A percentile compares a stretch with the other conserved stretches of the same genome.
Conservation (phyloP, 2,797 vertebrate species). For the Morelia viridis region DNA sequence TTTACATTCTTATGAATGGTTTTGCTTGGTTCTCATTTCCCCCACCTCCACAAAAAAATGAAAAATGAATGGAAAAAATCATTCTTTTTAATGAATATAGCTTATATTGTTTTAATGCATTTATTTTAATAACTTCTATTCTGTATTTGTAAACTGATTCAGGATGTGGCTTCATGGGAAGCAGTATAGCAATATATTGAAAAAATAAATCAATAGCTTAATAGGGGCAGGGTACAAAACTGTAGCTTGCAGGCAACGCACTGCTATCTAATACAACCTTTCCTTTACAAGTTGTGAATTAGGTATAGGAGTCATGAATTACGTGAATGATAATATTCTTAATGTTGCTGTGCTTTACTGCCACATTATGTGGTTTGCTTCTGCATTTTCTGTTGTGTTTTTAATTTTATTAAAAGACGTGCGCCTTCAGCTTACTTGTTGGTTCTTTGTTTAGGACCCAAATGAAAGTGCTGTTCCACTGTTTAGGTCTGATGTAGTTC, state of each 20-base stretch:
- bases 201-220: not conserved
- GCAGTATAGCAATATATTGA: not conserved
- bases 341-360: not conserved
- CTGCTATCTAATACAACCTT: not conserved
- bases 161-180: not conserved
- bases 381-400: not conserved
- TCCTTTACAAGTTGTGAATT: not conserved
- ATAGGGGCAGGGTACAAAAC: not conserved
- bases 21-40: not conserved
- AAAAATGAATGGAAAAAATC: not conserved
- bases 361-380: not conserved
- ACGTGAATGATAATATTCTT: not conserved
- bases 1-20: not conserved
- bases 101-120: not conserved
- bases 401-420: not conserved
- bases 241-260: not conserved
- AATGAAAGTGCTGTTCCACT: conserved; percentile 75
- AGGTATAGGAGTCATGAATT: not conserved
- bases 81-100: not conserved
- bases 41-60: not conserved
- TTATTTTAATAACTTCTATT: not conserved
- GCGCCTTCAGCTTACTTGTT: not conserved
- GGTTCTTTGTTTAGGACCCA: conserved; percentile 62
- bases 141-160: not conserved
- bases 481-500: conserved; percentile 76